Evolutionary conservation across 2,888 invertebrate genomes (phyloP), one percentile per base, ranked within the genome.

Genomic region (Nudaria mundana): DNA sequence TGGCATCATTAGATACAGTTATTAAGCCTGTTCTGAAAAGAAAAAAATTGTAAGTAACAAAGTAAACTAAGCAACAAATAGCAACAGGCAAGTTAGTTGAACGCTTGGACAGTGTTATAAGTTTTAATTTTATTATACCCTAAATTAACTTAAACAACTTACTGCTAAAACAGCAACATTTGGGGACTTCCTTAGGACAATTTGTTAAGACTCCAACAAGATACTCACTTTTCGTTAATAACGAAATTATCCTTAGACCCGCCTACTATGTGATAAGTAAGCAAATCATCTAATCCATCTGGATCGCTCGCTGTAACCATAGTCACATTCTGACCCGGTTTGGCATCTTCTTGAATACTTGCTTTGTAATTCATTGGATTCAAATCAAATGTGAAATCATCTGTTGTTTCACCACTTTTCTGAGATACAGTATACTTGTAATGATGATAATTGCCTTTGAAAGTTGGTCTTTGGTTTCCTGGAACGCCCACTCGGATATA

Each of bases 391-490:
- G 81, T 80, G 26, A 80, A 82, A 38, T 85, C 81, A 48, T 84
- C 78, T 25, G 71, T 76, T 4, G 72, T 71, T 25, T 84, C 77
- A 12, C 74, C 65, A 24, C 60, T 74, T 20, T 71, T 63, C 48
- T 82, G 76, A 4, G 75, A 74, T 5, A 78, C 58, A 1, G 79
- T 78, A 18, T 87, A 85, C 13, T 90, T 88, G 41, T 89, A 86
- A 47, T 90, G 90, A 35, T 92, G 92, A 54, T 92, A 93, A 58
- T 93, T 93, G 1, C 94, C 94, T 55, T 93, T 92, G 60, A 94
- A 94, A n/a, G 93, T 91, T 0, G 94, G 95, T n/a, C 94, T 85
- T 58, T 94, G 94, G 61, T 95, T 94, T 1, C 94, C 94, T 0
- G 94, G 93, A 3, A 94, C 94, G 0, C 95, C 95, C 0, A 95